Conservation (phyloP, 2,888 invertebrate species). For the Perizoma affinitatum region DNA sequence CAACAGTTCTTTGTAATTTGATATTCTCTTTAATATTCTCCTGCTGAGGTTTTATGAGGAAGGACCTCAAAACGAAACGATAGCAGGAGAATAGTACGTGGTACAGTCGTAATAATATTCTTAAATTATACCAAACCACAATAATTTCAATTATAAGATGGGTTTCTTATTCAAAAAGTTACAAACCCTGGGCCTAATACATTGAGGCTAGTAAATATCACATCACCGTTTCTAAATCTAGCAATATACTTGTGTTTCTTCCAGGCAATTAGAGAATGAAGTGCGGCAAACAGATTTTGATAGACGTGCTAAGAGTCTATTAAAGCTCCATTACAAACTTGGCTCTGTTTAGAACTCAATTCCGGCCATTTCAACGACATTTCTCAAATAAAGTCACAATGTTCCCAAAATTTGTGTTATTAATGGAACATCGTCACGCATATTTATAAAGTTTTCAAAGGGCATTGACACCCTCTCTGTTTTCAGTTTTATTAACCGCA, state of each 20-base stretch:
- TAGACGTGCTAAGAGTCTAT: slow-evolving; percentile 4
- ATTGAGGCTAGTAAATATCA: slow-evolving; percentile 1
- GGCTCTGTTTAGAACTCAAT: slow-evolving; percentile 16
- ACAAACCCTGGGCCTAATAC: slow-evolving; percentile 3
- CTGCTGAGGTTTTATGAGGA: too few relatives aligned
- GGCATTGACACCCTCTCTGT: slow-evolving; percentile 33
- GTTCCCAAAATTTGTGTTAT: slow-evolving; percentile 32
- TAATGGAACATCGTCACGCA: slow-evolving; percentile 37
- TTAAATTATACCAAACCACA: too few relatives aligned
- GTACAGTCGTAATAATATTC: too few relatives aligned
- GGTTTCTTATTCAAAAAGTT: slow-evolving; percentile 1
- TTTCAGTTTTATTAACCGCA: slow-evolving; percentile 28
- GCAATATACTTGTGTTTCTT: neutral
- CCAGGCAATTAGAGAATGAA: neutral
- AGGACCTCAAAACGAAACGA: too few relatives aligned
- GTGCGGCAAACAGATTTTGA: neutral
- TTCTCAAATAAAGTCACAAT: slow-evolving; percentile 31
- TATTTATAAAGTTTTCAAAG: slow-evolving; percentile 27
- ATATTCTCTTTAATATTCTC: too few relatives aligned
- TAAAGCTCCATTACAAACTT: slow-evolving; percentile 7
- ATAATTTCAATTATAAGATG: neutral
- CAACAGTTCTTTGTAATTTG: slow-evolving; percentile 1
- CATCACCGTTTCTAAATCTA: neutral
- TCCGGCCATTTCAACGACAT: slow-evolving; percentile 21
- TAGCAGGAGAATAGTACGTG: too few relatives aligned